phyloP scores from a whole-genome alignment of 2,797 vertebrate genomes.

The Leuciscus waleckii region DNA sequence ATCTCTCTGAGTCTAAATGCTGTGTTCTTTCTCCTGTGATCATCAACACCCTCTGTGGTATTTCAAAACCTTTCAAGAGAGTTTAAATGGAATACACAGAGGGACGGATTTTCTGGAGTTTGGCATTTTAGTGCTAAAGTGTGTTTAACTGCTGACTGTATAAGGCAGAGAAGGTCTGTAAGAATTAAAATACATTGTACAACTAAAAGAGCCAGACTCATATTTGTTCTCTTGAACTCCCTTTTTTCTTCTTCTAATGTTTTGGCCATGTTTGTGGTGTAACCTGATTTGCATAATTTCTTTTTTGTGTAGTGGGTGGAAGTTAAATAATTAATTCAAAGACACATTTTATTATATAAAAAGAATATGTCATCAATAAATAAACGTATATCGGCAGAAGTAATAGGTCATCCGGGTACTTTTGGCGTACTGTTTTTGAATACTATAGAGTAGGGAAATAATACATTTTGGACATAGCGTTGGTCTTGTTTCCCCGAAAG shows the following conservation, averaged over 20 bases:
- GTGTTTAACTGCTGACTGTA: background rate
- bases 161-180: background rate
- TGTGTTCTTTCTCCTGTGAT: constrained; percentile 17
- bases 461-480: background rate
- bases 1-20: constrained; percentile 12
- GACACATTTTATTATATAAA: background rate
- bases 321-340: background rate
- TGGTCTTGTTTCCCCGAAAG: too few relatives aligned
- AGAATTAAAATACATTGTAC: background rate
- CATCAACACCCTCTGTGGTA: constrained; percentile 21
- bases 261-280: background rate
- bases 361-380: background rate
- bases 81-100: constrained; percentile 11
- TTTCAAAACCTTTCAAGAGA: constrained; percentile 1
- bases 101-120: background rate
- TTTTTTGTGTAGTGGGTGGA: background rate
- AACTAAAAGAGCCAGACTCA: background rate
- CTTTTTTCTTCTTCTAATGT: background rate
- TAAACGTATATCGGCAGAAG: background rate
- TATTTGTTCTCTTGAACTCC: background rate
- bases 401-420: background rate
- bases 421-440: background rate
- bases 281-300: background rate
- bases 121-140: background rate
- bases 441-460: background rate